Evolutionary conservation across 2,113 vertebrate species (phyloP), one percentile per base, ranked within the genome.

Genomic region (Sarotherodon lohbergeri): DNA sequence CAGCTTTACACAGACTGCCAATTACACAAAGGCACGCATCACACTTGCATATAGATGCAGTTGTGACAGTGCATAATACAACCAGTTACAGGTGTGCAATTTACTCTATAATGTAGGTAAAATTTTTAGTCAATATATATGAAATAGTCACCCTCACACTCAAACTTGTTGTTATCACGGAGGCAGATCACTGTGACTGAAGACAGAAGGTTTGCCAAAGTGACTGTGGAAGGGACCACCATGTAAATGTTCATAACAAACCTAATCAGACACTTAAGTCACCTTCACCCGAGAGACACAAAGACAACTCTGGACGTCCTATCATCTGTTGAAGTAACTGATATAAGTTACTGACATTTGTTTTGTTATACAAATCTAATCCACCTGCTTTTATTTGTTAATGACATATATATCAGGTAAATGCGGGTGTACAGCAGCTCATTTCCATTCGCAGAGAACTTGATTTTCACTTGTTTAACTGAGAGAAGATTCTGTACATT

Each of bases 101-200:
- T 50, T 50, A 78, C 43, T 50, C 4, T 78, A 4, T 78, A 32
- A 78, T 19, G 7, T 32, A 48, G 24, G 43, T 32, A 32, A 17
- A 0, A 19, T 0, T 12, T 17, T 29, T 7, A 32, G 71, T 50
- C 16, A 50, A 50, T 29, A 1, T 12, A 43, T 24, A 5, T 43
- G 39, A 73, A 73, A 46, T 29, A 27, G 9, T 46, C 14, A 46
- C 22, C 13, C 66, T 0, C 0, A 4, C 7, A 46, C 13, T 27
- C 1, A 17, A 46, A 46, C 22, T 17, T 17, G 22, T 16, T 4
- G 46, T 46, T 46, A 27, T 16, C 22, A 0, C 1, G 0, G 22
- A 73, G 39, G 68, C 3, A 46, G 22, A 46, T 73, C 17, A n/a
- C 39, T 46, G 13, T 73, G 41, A 17, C 3, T 73, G 68, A 73